Evolutionary conservation across 2,797 vertebrate genomes (phyloP).

Genomic region (Sciurus vulgaris): DNA sequence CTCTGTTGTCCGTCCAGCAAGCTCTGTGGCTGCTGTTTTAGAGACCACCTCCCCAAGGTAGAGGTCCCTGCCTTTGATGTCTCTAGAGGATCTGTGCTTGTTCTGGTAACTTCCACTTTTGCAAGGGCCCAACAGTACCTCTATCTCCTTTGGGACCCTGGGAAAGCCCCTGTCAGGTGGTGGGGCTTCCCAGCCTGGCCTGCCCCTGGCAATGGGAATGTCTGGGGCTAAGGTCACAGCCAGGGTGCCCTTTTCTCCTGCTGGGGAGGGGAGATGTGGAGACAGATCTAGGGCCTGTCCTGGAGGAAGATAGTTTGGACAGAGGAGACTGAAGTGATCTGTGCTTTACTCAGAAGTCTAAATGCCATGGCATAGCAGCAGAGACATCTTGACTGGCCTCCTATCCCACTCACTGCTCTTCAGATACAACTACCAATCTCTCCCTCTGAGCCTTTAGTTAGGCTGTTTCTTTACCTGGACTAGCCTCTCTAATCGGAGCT

Average conservation of each 20-base stretch:
- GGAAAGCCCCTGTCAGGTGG: conserved; percentile 45
- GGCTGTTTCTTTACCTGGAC: not conserved
- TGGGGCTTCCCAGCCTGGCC: conserved; percentile 61
- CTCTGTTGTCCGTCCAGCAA: rapidly evolving
- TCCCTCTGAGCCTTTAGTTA: not conserved
- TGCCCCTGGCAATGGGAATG: conserved; percentile 29
- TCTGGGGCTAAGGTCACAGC: not conserved
- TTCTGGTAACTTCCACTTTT: not conserved
- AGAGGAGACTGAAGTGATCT: not conserved
- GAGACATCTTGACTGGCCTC: not conserved
- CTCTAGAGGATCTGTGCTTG: no score
- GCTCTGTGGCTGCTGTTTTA: not conserved
- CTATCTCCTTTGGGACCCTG: not conserved
- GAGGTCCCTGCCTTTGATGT: not conserved
- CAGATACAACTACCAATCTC: rapidly evolving
- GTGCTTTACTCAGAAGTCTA: not conserved
- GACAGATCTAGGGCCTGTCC: not conserved
- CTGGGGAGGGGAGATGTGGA: not conserved
- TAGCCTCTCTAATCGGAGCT: not conserved
- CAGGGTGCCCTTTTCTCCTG: not conserved
- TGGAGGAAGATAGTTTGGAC: no score
- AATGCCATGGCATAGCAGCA: no score
- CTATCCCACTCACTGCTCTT: rapidly evolving
- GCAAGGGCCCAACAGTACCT: not conserved
- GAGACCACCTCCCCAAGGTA: not conserved